A percentile compares a stretch with the other conserved stretches of the same genome.
Conservation (phyloP, 2,113 vertebrate genomes). For the Rousettus leschenaultii region DNA sequence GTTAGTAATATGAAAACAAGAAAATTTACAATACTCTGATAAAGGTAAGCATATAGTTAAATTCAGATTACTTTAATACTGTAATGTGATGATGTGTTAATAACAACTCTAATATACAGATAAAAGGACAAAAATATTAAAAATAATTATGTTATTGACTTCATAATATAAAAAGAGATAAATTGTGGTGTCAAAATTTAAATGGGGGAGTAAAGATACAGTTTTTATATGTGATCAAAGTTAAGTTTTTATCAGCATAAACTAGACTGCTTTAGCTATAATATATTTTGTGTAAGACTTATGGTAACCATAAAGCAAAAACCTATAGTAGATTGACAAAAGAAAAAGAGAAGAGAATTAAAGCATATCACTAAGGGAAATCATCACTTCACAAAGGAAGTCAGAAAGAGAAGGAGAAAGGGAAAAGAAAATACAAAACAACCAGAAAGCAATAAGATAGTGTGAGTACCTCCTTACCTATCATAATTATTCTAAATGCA, state of each 20-base stretch:
- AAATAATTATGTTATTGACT: background rate
- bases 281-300: background rate
- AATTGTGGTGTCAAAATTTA: background rate
- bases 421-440: background rate
- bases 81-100: background rate
- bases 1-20: background rate
- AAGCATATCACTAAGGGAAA: background rate
- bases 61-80: background rate
- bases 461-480: background rate
- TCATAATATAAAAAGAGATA: background rate
- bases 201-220: background rate
- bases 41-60: background rate
- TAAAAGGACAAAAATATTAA: background rate
- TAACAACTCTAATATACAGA: background rate
- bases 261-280: background rate
- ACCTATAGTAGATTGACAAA: background rate
- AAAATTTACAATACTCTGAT: background rate
- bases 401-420: background rate
- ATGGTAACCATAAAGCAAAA: background rate
- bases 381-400: background rate
- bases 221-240: background rate
- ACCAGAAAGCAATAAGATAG: background rate
- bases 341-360: background rate
- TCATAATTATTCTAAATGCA: background rate
- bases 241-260: background rate